Conservation (phyloP, 2,113 vertebrate species). For the Xiphophorus couchianus region DNA sequence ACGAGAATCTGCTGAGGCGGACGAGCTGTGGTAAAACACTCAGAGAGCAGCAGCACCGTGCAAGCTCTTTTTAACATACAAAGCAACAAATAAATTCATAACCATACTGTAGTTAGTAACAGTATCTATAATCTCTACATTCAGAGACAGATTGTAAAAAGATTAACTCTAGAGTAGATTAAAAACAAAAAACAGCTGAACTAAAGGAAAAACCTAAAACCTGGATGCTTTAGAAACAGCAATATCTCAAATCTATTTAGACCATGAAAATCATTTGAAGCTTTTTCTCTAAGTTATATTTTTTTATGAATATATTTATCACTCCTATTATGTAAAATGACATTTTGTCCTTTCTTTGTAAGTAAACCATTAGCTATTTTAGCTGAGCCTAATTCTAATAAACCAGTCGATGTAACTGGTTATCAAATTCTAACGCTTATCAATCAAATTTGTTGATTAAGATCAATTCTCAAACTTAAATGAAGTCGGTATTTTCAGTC, state of each 20-base stretch:
- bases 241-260: no score
- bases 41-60: background rate
- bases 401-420: background rate
- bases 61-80: background rate
- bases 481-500: background rate
- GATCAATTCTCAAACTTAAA: background rate
- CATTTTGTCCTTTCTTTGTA: background rate
- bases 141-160: background rate
- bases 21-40: background rate
- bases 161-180: background rate
- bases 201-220: background rate
- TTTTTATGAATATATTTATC: background rate
- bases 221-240: no score
- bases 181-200: background rate
- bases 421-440: background rate
- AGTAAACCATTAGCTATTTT: background rate
- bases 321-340: background rate
- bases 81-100: background rate
- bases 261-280: background rate
- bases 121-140: background rate
- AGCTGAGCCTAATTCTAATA: background rate
- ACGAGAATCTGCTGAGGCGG: background rate
- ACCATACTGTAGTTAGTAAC: background rate
- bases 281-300: background rate
- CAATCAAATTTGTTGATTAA: background rate